Conservation (phyloP, 2,888 invertebrate species). For the Tipula vernalis region DNA sequence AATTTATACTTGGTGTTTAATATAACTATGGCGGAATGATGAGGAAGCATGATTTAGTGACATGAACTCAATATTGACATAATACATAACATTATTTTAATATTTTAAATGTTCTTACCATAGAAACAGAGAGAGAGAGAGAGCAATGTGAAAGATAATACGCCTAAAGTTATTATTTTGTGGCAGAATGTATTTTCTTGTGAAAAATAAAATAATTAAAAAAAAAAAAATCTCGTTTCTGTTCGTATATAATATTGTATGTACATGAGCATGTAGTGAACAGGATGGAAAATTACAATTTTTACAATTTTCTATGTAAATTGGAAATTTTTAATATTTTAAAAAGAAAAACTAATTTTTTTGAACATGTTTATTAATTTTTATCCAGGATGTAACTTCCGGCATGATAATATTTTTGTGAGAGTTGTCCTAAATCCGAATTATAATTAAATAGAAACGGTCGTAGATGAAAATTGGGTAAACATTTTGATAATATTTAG, state of each 20-base stretch:
- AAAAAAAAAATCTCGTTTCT: background rate
- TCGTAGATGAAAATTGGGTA: background rate
- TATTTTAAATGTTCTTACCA: background rate
- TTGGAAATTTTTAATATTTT: background rate
- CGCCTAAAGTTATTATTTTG: background rate
- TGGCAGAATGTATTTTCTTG: background rate
- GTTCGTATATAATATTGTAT: background rate
- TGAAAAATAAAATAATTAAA: background rate
- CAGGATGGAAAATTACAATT: background rate
- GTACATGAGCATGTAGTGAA: background rate
- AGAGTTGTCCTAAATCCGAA: background rate
- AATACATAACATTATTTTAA: background rate
- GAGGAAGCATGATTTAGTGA: background rate
- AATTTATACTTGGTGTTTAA: background rate
- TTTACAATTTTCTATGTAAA: background rate
- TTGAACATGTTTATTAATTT: background rate
- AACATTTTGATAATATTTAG: too few relatives aligned
- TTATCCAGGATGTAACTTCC: background rate
- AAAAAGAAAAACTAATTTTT: background rate
- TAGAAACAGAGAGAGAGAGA: background rate
- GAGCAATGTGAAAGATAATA: background rate
- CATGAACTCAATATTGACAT: background rate
- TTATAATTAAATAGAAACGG: background rate
- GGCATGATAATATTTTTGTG: background rate
- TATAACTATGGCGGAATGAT: background rate